Conservation (phyloP, 2,113 vertebrate genomes). For the Petrocephalus microphthalmus region DNA sequence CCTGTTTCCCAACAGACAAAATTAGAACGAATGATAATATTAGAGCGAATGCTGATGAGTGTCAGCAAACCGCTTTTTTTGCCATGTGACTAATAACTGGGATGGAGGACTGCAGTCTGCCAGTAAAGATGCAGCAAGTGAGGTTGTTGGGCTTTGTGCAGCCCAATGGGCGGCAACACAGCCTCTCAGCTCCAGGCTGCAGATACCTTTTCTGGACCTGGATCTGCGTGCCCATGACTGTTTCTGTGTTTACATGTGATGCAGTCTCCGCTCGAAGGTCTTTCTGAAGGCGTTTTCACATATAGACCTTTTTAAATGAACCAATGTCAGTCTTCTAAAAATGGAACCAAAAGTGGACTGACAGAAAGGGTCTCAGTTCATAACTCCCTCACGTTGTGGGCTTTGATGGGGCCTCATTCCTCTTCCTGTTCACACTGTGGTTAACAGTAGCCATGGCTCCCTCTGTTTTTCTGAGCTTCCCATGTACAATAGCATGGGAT, state of each 20-base stretch:
- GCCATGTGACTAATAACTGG: not conserved
- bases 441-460: not conserved
- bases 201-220: no score
- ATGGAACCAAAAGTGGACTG: not conserved
- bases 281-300: not conserved
- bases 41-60: not conserved
- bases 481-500: not conserved
- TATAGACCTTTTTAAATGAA: not conserved
- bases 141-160: not conserved
- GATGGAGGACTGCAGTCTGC: not conserved
- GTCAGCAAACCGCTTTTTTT: not conserved
- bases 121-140: not conserved
- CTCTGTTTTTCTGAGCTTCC: not conserved
- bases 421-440: not conserved
- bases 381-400: not conserved
- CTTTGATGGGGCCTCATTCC: not conserved
- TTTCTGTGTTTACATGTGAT: not conserved
- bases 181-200: no score
- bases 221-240: no score
- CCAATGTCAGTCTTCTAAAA: not conserved
- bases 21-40: not conserved
- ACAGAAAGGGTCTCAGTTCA: not conserved
- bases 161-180: not conserved
- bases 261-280: not conserved
- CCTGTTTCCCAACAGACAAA: not conserved